phyloP scores from a whole-genome alignment of 2,797 vertebrate species.

The Onychomys arenicola region DNA sequence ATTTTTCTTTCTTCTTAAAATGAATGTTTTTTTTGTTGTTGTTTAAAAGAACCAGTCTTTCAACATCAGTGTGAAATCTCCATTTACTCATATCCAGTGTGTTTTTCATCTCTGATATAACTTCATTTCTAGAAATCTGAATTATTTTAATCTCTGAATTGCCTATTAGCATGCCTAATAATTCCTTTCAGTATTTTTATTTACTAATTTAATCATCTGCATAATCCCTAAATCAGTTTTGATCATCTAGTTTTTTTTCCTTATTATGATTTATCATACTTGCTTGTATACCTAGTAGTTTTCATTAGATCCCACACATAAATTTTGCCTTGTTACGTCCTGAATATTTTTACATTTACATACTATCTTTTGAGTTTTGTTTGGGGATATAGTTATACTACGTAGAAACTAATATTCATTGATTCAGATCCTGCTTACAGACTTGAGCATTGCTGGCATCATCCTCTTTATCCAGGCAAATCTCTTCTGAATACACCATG shows the following conservation, averaged over 20 bases:
- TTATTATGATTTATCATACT: not conserved
- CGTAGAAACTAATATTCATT: not conserved
- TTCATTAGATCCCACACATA: not conserved
- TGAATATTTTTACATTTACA: slow-evolving; percentile 55
- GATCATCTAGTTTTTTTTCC: not conserved
- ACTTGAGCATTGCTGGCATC: not conserved
- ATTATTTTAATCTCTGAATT: not conserved
- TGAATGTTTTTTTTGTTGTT: not conserved
- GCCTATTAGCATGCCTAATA: not conserved
- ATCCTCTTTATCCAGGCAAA: not conserved
- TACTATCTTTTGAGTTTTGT: slow-evolving; percentile 28
- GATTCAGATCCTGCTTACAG: not conserved
- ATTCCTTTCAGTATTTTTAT: slow-evolving; percentile 24
- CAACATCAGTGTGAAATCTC: not conserved
- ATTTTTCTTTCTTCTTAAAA: not conserved
- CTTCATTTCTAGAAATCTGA: slow-evolving; percentile 13
- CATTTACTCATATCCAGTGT: not conserved
- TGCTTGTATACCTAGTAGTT: not conserved
- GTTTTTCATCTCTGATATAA: not conserved
- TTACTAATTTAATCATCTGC: not conserved
- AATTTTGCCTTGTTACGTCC: not conserved
- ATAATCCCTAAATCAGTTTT: slow-evolving; percentile 15
- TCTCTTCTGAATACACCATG: not conserved
- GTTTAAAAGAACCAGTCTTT: not conserved
- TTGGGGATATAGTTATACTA: not conserved